Percentiles rank a stretch among this genome's conserved stretches.
phyloP scores from a whole-genome alignment of 2,888 invertebrate genomes.

The Capitulum mitella region DNA sequence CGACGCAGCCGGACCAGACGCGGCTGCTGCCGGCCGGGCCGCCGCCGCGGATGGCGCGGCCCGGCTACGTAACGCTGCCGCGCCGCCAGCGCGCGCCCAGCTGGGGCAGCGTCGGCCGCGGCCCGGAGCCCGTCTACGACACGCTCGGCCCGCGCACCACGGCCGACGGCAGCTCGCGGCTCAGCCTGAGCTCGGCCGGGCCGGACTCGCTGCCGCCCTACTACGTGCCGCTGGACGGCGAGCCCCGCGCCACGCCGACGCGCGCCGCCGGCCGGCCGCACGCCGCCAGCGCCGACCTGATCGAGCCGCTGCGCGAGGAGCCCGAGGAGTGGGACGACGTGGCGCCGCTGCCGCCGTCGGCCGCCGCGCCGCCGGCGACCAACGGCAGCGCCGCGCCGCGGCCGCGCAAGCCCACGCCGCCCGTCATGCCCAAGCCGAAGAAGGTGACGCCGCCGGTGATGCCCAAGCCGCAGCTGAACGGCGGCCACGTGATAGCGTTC shows the following conservation, averaged over 20 bases:
- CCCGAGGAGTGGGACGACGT: not conserved
- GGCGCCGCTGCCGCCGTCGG: not conserved
- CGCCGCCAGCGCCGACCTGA: constrained; percentile 22
- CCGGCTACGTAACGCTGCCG: constrained; percentile 38
- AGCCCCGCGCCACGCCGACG: not conserved
- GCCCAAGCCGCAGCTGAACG: constrained; percentile 5
- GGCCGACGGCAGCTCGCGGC: constrained; percentile 70
- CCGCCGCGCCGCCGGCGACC: not conserved
- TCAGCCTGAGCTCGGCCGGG: constrained; percentile 57
- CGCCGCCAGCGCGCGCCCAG: constrained; percentile 39
- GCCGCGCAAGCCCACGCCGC: constrained; percentile 25
- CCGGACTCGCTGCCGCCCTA: constrained; percentile 29
- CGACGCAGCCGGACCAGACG: constrained; percentile 28
- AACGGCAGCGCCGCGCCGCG: not conserved
- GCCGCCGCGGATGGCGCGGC: constrained; percentile 33
- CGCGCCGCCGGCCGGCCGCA: not conserved
- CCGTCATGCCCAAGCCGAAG: constrained; percentile 28
- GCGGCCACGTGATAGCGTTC: not conserved
- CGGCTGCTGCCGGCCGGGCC: constrained; percentile 28
- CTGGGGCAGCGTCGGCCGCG: constrained; percentile 39
- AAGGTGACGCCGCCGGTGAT: constrained; percentile 3
- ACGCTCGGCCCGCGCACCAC: constrained; percentile 85
- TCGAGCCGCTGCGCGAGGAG: constrained; percentile 23
- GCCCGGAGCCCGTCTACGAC: constrained; percentile 63
- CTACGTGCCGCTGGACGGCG: not conserved